Evolutionary conservation across 1,140 invertebrate species (phyloP).

Genomic region (Drosophila repleta): DNA sequence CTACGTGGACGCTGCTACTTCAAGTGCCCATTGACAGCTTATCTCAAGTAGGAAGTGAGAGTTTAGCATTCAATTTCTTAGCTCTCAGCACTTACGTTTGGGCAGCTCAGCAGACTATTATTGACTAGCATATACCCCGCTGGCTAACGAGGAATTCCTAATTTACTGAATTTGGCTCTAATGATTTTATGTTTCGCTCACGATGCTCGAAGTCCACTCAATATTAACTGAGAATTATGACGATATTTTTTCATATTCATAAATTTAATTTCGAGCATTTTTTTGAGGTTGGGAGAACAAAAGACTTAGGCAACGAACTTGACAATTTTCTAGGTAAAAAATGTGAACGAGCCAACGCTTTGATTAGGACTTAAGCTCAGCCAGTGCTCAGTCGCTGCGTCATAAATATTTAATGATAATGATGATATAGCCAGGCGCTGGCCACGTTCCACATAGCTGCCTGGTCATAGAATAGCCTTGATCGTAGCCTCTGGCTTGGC

Average conservation of each 20-base stretch:
- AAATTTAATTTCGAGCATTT: background rate
- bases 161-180: too few relatives aligned
- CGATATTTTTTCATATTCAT: background rate
- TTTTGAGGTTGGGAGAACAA: slow-evolving; percentile 42
- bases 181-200: too few relatives aligned
- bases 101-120: background rate
- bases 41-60: slow-evolving; percentile 45
- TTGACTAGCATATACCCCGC: too few relatives aligned
- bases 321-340: slow-evolving; percentile 69
- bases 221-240: background rate
- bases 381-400: slow-evolving; percentile 57
- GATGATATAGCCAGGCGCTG: slow-evolving; percentile 45
- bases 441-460: slow-evolving; percentile 42
- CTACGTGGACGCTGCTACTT: slow-evolving; percentile 20
- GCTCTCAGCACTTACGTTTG: background rate
- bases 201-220: background rate
- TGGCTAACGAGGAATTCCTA: too few relatives aligned
- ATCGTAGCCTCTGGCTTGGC: slow-evolving; percentile 50
- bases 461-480: slow-evolving; percentile 56
- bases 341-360: slow-evolving; percentile 39
- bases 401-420: slow-evolving; percentile 81
- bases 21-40: slow-evolving; percentile 12
- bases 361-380: slow-evolving; percentile 53
- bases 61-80: slow-evolving; percentile 10
- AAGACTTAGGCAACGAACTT: slow-evolving; percentile 65